Percentiles rank a stretch among this genome's conserved stretches.
These are phyloP conservation scores for Sycophila sp. DNA, from an alignment of 1,140 invertebrate species.

Conservation along the genomic window DNA sequence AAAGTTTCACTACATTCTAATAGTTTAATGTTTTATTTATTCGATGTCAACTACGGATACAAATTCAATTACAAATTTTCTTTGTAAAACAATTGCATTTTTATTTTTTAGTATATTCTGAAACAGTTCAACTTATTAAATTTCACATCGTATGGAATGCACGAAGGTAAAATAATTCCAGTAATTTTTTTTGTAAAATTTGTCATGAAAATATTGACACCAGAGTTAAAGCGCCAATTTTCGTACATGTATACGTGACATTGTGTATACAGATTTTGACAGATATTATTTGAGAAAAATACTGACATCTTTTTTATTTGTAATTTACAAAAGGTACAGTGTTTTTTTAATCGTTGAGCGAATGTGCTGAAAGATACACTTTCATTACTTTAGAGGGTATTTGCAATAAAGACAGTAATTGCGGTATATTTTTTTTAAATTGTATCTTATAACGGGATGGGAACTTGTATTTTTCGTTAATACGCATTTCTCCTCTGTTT, in stretches of 20 bases:
- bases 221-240: conserved; percentile 12
- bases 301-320: conserved; percentile 35
- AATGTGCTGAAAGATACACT: conserved; percentile 29
- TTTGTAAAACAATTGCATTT: too few relatives aligned
- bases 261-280: conserved; percentile 20
- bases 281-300: conserved; percentile 34
- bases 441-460: conserved; percentile 33
- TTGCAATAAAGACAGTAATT: conserved; percentile 27
- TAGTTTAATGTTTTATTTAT: background rate
- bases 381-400: conserved; percentile 24
- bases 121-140: too few relatives aligned
- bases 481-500: conserved; percentile 15
- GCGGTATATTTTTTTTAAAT: conserved; percentile 32
- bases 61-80: too few relatives aligned
- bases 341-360: conserved; percentile 9
- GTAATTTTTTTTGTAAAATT: conserved; percentile 9
- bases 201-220: conserved; percentile 33
- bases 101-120: too few relatives aligned
- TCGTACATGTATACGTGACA: too few relatives aligned
- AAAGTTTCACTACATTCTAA: background rate
- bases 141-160: too few relatives aligned
- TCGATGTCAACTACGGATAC: too few relatives aligned
- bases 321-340: conserved; percentile 34
- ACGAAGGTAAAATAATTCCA: too few relatives aligned
- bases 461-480: conserved; percentile 23